A percentile compares a stretch with the other conserved stretches of the same genome.
phyloP scores from a whole-genome alignment of 2,113 vertebrate species.

The Hirundichthys speculiger region DNA sequence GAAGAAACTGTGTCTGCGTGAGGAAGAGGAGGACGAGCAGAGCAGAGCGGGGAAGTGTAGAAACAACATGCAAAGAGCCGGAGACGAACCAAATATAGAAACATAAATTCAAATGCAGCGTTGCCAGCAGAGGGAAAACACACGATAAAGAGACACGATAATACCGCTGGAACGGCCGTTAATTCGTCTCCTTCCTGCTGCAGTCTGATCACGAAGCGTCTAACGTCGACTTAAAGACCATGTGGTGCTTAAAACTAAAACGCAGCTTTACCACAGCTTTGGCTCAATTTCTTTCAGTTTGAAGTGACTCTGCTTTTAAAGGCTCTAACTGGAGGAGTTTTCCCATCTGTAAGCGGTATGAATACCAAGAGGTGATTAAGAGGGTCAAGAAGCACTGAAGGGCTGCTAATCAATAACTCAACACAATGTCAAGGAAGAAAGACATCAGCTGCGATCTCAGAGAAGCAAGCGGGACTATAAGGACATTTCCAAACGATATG shows the following conservation, averaged over 20 bases:
- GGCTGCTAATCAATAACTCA: no score
- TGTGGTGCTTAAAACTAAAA: background rate
- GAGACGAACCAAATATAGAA: constrained; percentile 49
- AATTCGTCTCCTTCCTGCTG: constrained; percentile 5
- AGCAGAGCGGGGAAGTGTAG: constrained; percentile 16
- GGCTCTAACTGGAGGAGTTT: no score
- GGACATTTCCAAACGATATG: no score
- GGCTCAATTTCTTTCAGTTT: no score
- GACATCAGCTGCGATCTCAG: no score
- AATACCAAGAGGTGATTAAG: no score
- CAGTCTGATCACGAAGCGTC: background rate
- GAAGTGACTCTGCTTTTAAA: no score
- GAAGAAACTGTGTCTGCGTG: constrained; percentile 33
- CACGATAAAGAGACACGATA: background rate
- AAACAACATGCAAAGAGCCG: background rate
- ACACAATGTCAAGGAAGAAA: no score
- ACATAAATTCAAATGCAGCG: constrained; percentile 30
- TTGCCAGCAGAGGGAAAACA: background rate
- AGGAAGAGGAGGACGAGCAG: constrained; percentile 9
- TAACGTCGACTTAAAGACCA: background rate
- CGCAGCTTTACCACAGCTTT: background rate
- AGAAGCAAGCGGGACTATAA: no score
- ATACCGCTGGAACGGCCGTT: no score
- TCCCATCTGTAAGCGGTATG: no score
- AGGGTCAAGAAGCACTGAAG: no score